Evolutionary conservation across 2,888 invertebrate species (phyloP).

Genomic region (Drosophila neoperkinsi): DNA sequence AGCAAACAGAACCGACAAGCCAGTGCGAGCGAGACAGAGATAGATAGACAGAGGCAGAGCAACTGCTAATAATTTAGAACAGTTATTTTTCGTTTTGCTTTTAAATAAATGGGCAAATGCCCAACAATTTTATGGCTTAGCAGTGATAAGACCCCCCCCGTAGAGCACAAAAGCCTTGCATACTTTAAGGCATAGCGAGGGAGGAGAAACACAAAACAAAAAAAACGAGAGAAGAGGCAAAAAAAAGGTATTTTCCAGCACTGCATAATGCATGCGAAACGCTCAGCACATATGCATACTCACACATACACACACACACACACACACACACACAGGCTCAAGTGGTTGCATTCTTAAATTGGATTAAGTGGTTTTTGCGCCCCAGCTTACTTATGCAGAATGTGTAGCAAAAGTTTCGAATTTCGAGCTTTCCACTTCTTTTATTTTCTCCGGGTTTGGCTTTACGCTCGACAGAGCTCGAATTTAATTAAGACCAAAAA

Average conservation of each 20-base stretch:
- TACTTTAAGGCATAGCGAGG: conserved; percentile 35
- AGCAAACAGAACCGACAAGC: conserved; percentile 27
- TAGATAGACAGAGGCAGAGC: neutral
- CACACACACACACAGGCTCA: conserved; percentile 54
- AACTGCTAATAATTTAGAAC: conserved; percentile 35
- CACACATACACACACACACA: conserved; percentile 11
- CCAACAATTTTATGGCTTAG: conserved; percentile 52
- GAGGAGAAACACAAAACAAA: neutral
- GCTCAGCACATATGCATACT: conserved; percentile 33
- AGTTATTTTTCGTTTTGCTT: conserved; percentile 37
- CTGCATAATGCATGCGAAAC: conserved; percentile 47
- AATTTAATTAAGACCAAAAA: conserved; percentile 78
- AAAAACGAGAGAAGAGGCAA: neutral
- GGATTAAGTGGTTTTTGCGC: conserved; percentile 75
- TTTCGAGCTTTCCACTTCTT: conserved; percentile 24
- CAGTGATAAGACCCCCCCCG: conserved; percentile 50
- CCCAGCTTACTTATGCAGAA: conserved; percentile 39
- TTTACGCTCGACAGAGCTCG: conserved; percentile 63
- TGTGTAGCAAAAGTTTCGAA: conserved; percentile 29
- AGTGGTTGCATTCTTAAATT: conserved; percentile 81
- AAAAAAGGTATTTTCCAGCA: conserved; percentile 33
- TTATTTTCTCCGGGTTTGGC: conserved; percentile 49
- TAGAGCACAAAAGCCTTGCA: conserved; percentile 39
- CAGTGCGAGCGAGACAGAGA: neutral
- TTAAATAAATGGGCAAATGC: conserved; percentile 42